Evolutionary conservation across 2,888 invertebrate species (phyloP).

Genomic region (Actias luna): DNA sequence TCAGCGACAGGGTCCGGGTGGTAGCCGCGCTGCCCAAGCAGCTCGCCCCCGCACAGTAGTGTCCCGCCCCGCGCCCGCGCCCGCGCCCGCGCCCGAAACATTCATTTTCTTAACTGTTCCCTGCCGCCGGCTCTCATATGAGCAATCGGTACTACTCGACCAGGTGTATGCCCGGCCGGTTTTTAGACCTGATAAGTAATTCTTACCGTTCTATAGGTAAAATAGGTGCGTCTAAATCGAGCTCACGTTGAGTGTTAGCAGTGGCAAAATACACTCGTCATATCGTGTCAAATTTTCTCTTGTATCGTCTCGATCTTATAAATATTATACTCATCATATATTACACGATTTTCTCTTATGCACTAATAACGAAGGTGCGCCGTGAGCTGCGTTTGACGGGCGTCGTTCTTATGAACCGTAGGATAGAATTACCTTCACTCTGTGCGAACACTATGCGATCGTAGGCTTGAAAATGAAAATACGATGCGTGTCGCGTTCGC

Average conservation of each 20-base stretch:
- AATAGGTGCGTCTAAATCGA: slow-evolving; percentile 35
- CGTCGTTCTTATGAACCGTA: slow-evolving; percentile 48
- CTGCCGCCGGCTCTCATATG: slow-evolving; percentile 33
- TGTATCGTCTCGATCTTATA: slow-evolving; percentile 19
- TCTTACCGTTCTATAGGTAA: slow-evolving; percentile 32
- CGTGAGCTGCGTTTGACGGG: slow-evolving; percentile 30
- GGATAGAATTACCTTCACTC: slow-evolving; percentile 33
- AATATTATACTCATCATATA: slow-evolving; percentile 18
- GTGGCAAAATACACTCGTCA: slow-evolving; percentile 38
- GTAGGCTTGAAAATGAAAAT: slow-evolving; percentile 36
- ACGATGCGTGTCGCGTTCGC: slow-evolving; percentile 35
- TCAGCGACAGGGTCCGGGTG: slow-evolving; percentile 93
- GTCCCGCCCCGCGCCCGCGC: background rate
- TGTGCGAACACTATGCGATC: slow-evolving; percentile 34
- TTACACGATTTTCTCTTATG: slow-evolving; percentile 23
- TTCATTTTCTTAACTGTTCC: background rate
- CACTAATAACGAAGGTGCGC: slow-evolving; percentile 24
- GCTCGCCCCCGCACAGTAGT: slow-evolving; percentile 71
- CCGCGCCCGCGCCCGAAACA: background rate
- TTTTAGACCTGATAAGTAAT: slow-evolving; percentile 35
- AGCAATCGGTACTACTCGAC: slow-evolving; percentile 25
- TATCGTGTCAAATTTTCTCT: slow-evolving; percentile 13
- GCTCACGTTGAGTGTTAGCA: slow-evolving; percentile 42
- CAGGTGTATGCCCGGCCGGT: slow-evolving; percentile 37
- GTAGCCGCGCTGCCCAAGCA: slow-evolving; percentile 92